Evolutionary conservation across 2,888 invertebrate species (phyloP).

Genomic region (Chirona hameri): DNA sequence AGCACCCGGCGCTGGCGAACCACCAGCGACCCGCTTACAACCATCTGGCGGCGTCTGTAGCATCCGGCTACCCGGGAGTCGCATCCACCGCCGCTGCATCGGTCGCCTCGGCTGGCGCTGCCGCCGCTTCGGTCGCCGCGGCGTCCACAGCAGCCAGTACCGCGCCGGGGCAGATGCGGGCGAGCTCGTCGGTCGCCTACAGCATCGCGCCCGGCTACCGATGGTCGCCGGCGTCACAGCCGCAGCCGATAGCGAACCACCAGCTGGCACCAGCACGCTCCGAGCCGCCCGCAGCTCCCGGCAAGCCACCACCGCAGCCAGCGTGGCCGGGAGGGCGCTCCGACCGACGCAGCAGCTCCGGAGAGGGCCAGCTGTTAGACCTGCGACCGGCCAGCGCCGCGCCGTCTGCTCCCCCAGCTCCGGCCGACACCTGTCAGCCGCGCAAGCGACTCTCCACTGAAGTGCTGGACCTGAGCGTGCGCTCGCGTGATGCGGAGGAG

Average conservation of each 20-base stretch:
- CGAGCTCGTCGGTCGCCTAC: background rate
- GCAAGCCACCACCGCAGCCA: background rate
- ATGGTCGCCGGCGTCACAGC: background rate
- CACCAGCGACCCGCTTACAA: background rate
- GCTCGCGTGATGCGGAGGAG: background rate
- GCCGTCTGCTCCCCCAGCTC: background rate
- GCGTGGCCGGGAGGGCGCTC: background rate
- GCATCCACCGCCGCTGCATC: background rate
- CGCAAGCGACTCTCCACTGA: constrained; percentile 26
- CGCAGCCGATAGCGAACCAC: background rate
- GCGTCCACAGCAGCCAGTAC: background rate
- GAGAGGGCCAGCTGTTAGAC: constrained; percentile 1
- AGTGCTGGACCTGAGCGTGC: constrained; percentile 30
- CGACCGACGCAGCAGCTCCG: background rate
- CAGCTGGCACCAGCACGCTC: background rate
- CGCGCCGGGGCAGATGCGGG: background rate
- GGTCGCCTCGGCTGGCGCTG: background rate
- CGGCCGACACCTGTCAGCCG: background rate
- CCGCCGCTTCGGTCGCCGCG: background rate
- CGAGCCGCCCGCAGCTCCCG: background rate
- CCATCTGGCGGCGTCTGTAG: background rate
- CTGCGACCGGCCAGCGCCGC: constrained; percentile 3
- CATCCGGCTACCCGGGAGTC: background rate
- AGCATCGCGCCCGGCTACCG: background rate
- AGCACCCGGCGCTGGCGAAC: background rate